Percentiles rank a stretch among this genome's conserved stretches.
These are phyloP conservation scores for Tetranychus piercei DNA, from an alignment of 2,888 invertebrate species.

Conservation along the genomic window DNA sequence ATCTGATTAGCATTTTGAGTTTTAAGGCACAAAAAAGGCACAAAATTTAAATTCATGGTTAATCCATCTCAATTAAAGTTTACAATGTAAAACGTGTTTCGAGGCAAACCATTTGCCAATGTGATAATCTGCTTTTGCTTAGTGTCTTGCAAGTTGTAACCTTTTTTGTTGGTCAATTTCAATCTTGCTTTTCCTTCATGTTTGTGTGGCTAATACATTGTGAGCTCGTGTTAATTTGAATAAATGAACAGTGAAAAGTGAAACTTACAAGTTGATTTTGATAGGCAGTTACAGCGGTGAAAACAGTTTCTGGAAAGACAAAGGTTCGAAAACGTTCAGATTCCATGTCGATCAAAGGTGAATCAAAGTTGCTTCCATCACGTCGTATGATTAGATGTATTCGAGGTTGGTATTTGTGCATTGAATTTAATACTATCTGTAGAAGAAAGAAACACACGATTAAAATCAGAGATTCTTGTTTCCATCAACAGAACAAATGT, in stretches of 20 bases:
- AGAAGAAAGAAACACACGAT: not conserved
- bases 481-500: not conserved
- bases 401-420: slow-evolving; percentile 97
- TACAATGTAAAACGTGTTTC: too few relatives aligned
- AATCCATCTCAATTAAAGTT: too few relatives aligned
- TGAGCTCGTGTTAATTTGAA: not conserved
- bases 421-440: slow-evolving; percentile 92
- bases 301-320: slow-evolving; percentile 91
- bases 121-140: too few relatives aligned
- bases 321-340: slow-evolving; percentile 86
- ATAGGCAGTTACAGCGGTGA: slow-evolving; percentile 97
- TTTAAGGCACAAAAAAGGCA: too few relatives aligned
- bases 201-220: too few relatives aligned
- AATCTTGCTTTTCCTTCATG: too few relatives aligned
- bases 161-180: too few relatives aligned
- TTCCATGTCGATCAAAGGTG: slow-evolving; percentile 57
- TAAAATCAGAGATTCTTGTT: not conserved
- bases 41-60: too few relatives aligned
- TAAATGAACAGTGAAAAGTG: not conserved
- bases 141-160: too few relatives aligned
- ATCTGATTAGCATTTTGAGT: too few relatives aligned
- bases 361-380: slow-evolving; percentile 37
- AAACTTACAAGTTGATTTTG: slow-evolving; percentile 83
- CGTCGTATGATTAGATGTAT: slow-evolving; percentile 81
- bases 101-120: too few relatives aligned